phyloP scores from a whole-genome alignment of 2,888 invertebrate genomes.

The Nemotelus pantherinus region DNA sequence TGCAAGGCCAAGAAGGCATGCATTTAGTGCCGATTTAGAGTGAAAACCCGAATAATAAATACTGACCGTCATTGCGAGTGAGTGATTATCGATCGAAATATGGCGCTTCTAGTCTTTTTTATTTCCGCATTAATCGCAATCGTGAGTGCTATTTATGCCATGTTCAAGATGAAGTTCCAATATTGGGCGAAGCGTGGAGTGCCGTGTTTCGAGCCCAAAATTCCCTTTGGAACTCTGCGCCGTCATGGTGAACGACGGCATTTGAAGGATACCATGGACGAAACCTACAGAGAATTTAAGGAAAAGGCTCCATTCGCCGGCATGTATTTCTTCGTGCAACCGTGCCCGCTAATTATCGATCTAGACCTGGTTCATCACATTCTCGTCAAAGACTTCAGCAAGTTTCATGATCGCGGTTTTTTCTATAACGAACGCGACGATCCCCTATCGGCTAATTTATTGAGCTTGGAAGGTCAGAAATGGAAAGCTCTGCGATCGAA shows the following conservation, averaged over 20 bases:
- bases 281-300: conserved; percentile 57
- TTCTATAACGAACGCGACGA: conserved; percentile 61
- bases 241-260: conserved; percentile 39
- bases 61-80: too few species aligned
- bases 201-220: conserved; percentile 51
- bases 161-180: conserved; percentile 18
- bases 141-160: conserved; percentile 37
- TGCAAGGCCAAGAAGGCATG: too few species aligned
- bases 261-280: conserved; percentile 53
- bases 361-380: conserved; percentile 56
- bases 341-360: conserved; percentile 54
- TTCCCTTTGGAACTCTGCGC: conserved; percentile 53
- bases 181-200: conserved; percentile 40
- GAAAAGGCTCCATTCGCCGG: conserved; percentile 56
- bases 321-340: conserved; percentile 56
- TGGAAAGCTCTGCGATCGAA: conserved; percentile 66
- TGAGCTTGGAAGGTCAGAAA: conserved; percentile 62
- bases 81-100: not conserved
- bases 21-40: too few species aligned
- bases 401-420: conserved; percentile 61
- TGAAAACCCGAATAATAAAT: too few species aligned
- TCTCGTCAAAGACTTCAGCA: conserved; percentile 62
- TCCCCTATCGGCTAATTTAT: conserved; percentile 62
- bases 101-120: conserved; percentile 11
- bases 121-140: not conserved